Evolutionary conservation across 2,888 invertebrate species (phyloP).

Genomic region (Conomelus anceps): DNA sequence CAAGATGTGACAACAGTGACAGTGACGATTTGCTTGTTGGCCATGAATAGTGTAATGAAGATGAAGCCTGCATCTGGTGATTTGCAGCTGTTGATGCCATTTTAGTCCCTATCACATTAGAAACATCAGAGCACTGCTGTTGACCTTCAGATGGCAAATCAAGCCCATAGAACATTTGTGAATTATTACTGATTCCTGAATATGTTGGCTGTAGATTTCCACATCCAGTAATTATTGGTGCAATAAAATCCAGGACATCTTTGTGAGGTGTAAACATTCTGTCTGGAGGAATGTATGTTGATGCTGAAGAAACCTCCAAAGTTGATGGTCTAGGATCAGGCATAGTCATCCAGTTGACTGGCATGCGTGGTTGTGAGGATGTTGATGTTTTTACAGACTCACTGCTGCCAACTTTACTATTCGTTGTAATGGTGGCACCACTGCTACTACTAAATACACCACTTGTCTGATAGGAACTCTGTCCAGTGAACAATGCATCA

Average conservation of each 20-base stretch:
- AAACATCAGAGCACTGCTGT: not conserved
- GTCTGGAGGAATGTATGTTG: conserved; percentile 11
- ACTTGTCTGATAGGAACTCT: not conserved
- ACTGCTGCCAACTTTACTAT: not conserved
- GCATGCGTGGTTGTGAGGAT: conserved; percentile 38
- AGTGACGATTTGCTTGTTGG: conserved; percentile 34
- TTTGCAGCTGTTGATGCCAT: not conserved
- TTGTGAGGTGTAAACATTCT: conserved; percentile 19
- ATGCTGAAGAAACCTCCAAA: conserved; percentile 12
- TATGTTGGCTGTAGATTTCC: conserved; percentile 11
- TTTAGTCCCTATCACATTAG: not conserved
- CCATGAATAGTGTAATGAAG: conserved; percentile 31
- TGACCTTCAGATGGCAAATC: not conserved
- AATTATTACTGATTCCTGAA: conserved; percentile 9
- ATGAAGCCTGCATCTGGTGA: not conserved
- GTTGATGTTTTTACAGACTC: not conserved
- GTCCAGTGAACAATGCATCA: not conserved
- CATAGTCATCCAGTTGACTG: conserved; percentile 58
- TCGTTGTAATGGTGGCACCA: not conserved
- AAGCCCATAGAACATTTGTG: conserved; percentile 17
- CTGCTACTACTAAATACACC: not conserved
- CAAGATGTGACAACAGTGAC: conserved; percentile 31
- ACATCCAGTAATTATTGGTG: conserved; percentile 14
- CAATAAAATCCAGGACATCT: conserved; percentile 20
- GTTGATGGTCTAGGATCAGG: conserved; percentile 41